phyloP scores from a whole-genome alignment of 2,113 vertebrate species.

The Chroicocephalus ridibundus region DNA sequence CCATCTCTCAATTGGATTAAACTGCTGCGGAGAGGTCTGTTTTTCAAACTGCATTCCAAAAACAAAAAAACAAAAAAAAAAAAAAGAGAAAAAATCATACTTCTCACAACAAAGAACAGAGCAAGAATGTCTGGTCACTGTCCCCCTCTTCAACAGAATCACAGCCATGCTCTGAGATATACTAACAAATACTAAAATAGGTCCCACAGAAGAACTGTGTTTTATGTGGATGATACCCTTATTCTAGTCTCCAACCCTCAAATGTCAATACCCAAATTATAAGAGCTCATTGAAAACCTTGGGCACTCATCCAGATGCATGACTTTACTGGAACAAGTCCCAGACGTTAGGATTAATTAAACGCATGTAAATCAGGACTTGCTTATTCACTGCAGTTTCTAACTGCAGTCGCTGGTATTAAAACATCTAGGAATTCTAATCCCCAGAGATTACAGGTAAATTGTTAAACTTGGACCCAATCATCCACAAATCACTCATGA shows the following conservation, averaged over 20 bases:
- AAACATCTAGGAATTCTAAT: neutral
- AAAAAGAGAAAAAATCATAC: too few relatives aligned
- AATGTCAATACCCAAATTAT: neutral
- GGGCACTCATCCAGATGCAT: neutral
- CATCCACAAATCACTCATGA: neutral
- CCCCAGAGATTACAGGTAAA: neutral
- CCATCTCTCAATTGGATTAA: neutral
- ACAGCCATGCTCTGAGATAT: neutral
- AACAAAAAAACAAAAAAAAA: neutral
- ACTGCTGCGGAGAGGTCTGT: neutral
- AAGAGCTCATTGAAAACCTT: neutral
- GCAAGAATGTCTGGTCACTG: fast-evolving
- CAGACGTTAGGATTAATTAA: neutral
- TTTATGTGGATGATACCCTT: neutral
- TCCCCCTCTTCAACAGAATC: neutral
- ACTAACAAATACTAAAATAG: neutral
- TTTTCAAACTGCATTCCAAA: neutral
- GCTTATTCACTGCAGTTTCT: neutral
- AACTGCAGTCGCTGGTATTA: neutral
- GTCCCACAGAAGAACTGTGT: neutral
- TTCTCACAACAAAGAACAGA: neutral
- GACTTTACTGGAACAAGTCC: conserved; percentile 6
- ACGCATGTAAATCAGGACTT: neutral
- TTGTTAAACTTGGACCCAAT: neutral
- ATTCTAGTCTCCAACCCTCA: neutral